Evolutionary conservation across 2,113 vertebrate genomes (phyloP).

Genomic region (Indicator maculatus): DNA sequence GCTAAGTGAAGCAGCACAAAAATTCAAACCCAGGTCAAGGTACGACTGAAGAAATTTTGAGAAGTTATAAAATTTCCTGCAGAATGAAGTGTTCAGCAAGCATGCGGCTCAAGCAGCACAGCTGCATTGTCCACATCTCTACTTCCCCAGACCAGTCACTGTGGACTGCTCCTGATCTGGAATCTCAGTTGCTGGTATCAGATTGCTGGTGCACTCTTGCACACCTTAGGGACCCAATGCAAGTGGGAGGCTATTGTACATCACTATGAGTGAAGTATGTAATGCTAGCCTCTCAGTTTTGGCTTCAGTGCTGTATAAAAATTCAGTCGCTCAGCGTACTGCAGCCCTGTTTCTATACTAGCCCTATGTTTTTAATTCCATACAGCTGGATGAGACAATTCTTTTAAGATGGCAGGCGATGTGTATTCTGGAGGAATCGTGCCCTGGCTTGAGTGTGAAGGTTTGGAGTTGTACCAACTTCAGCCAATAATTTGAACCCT

Average conservation of each 20-base stretch:
- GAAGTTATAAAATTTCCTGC: not conserved
- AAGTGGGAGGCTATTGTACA: not conserved
- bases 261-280: not conserved
- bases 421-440: not conserved
- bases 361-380: not conserved
- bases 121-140: not conserved
- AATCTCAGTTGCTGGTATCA: not conserved
- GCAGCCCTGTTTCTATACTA: not conserved
- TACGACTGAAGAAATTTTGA: not conserved
- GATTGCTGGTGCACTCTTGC: not conserved
- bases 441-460: not conserved
- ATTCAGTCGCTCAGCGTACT: not conserved
- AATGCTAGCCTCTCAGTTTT: not conserved
- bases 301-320: not conserved
- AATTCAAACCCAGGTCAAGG: not conserved
- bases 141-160: not conserved
- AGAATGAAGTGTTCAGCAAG: not conserved
- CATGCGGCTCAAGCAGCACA: not conserved
- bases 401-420: not conserved
- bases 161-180: fast-evolving
- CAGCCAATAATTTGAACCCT: not conserved
- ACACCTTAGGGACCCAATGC: no score
- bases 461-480: not conserved
- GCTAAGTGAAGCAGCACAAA: not conserved
- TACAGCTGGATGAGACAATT: not conserved